Evolutionary conservation across 2,888 invertebrate species (phyloP).

Genomic region (Shargacucullia verbasci): DNA sequence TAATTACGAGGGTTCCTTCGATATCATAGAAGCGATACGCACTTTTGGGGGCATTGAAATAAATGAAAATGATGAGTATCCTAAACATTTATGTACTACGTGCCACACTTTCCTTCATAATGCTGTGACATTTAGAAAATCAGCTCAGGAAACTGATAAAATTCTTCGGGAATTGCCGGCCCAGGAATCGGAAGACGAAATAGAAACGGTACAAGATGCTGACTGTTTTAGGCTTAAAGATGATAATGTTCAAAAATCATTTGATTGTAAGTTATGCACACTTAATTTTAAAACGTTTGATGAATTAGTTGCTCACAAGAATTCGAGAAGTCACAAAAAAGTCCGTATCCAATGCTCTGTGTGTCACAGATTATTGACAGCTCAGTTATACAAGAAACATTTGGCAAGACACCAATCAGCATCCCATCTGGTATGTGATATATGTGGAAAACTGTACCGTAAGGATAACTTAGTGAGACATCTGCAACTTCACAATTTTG

Average conservation of each 20-base stretch:
- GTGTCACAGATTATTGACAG: constrained; percentile 53
- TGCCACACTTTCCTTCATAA: constrained; percentile 66
- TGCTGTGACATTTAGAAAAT: constrained; percentile 68
- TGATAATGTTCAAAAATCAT: constrained; percentile 7
- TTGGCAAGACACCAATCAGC: constrained; percentile 55
- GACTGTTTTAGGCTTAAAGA: constrained; percentile 3
- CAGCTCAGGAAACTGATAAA: constrained; percentile 66
- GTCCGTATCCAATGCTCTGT: constrained; percentile 57
- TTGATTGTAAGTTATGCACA: constrained; percentile 45
- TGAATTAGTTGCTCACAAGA: constrained; percentile 59
- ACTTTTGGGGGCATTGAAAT: constrained; percentile 67
- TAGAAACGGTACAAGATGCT: constrained; percentile 2
- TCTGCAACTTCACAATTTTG: constrained; percentile 66
- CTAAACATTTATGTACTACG: constrained; percentile 68
- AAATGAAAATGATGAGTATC: constrained; percentile 63
- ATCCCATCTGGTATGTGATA: constrained; percentile 71
- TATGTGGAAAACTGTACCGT: constrained; percentile 74
- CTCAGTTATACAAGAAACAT: constrained; percentile 62
- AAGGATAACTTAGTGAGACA: constrained; percentile 74
- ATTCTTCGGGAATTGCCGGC: constrained; percentile 51
- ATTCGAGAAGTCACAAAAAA: constrained; percentile 54
- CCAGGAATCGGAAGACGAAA: constrained; percentile 20
- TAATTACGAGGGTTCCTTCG: constrained; percentile 44
- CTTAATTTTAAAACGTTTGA: constrained; percentile 50
- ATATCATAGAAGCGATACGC: constrained; percentile 68